Conservation (phyloP, 2,888 invertebrate species). For the Chrysina gloriosa region DNA sequence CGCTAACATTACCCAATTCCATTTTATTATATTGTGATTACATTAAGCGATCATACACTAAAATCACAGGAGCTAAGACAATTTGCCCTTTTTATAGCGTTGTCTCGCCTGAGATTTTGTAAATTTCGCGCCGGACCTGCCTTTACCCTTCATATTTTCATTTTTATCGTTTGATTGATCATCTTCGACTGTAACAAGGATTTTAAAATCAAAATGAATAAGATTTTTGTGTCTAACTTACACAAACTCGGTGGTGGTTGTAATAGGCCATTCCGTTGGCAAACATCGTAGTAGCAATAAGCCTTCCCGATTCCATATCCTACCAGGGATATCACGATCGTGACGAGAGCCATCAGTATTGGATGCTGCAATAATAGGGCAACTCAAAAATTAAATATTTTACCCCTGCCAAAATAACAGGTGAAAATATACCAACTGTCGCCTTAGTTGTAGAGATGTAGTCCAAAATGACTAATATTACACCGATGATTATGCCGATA, state of each 20-base stretch:
- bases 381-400: slow-evolving; percentile 20
- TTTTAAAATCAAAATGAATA: neutral
- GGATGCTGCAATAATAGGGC: slow-evolving; percentile 70
- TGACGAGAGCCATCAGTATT: slow-evolving; percentile 76
- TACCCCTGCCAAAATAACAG: neutral
- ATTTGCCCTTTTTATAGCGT: slow-evolving; percentile 79
- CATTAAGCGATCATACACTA: no score
- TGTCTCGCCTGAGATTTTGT: slow-evolving; percentile 82
- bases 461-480: slow-evolving; percentile 76
- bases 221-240: slow-evolving; percentile 49
- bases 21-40: no score
- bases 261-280: slow-evolving; percentile 67
- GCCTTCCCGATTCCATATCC: slow-evolving; percentile 76
- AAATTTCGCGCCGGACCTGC: slow-evolving; percentile 67
- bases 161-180: slow-evolving; percentile 48
- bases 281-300: slow-evolving; percentile 68
- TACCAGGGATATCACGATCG: slow-evolving; percentile 74
- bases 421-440: slow-evolving; percentile 67
- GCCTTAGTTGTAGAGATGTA: slow-evolving; percentile 74
- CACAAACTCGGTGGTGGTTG: slow-evolving; percentile 68
- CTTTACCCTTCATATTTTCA: slow-evolving; percentile 44
- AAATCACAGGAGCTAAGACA: slow-evolving; percentile 37
- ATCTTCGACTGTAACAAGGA: slow-evolving; percentile 29
- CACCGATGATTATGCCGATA: slow-evolving; percentile 77
- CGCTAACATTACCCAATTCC: no score